Conservation (phyloP, 2,797 vertebrate genomes). For the Anabas testudineus region DNA sequence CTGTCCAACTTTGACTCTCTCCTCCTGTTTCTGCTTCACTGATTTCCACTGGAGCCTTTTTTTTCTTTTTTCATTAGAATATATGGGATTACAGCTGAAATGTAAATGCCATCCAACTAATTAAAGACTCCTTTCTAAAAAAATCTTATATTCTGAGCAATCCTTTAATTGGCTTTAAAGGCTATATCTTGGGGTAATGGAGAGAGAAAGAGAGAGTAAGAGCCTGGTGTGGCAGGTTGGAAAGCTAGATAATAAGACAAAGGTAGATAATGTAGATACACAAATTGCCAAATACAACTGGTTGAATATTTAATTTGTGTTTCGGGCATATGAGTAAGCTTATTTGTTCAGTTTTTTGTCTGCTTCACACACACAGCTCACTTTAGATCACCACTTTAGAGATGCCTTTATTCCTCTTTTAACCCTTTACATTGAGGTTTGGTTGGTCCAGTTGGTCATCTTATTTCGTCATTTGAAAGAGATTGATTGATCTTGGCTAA, state of each 20-base stretch:
- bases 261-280: not conserved
- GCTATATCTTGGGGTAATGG: not conserved
- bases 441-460: not conserved
- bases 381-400: not conserved
- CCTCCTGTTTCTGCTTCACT: not conserved
- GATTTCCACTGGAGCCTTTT: not conserved
- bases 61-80: not conserved
- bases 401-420: too few relatives aligned
- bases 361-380: not conserved
- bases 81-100: slow-evolving; percentile 1
- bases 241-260: not conserved
- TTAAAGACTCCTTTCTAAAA: slow-evolving; percentile 15
- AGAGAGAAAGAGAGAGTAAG: not conserved
- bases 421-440: not conserved
- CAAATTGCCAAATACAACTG: not conserved
- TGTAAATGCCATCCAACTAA: slow-evolving; percentile 36
- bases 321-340: not conserved
- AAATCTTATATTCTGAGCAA: not conserved
- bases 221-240: not conserved
- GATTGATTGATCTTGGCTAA: slow-evolving; percentile 1
- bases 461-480: not conserved
- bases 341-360: not conserved
- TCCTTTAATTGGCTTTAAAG: slow-evolving; percentile 21
- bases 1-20: not conserved
- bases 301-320: not conserved